Evolutionary conservation across 2,888 invertebrate species (phyloP).

Genomic region (Unio delphinus): DNA sequence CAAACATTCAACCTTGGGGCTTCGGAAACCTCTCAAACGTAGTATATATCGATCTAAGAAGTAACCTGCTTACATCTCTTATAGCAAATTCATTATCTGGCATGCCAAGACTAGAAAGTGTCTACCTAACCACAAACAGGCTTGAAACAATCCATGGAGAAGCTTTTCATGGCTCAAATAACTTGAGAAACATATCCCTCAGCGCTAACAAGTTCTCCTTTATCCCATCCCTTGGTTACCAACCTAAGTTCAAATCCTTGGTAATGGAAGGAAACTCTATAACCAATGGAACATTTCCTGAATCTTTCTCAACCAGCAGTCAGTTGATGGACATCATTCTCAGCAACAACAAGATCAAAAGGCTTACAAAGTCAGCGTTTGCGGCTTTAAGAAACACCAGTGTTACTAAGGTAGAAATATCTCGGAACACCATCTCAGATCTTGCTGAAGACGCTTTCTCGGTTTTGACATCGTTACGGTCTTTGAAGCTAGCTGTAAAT

Average conservation of each 20-base stretch:
- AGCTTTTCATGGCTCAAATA: constrained; percentile 32
- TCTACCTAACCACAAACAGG: constrained; percentile 37
- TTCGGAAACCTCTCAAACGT: too few relatives aligned
- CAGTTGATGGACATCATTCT: constrained; percentile 33
- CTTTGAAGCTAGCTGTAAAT: constrained; percentile 51
- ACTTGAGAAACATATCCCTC: constrained; percentile 31
- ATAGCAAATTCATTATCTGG: constrained; percentile 32
- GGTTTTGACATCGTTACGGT: constrained; percentile 35
- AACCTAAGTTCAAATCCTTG: constrained; percentile 34
- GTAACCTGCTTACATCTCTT: too few relatives aligned
- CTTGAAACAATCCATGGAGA: constrained; percentile 27
- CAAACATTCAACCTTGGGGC: too few relatives aligned
- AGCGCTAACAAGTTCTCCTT: constrained; percentile 37
- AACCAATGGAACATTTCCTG: constrained; percentile 45
- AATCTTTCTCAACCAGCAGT: constrained; percentile 18
- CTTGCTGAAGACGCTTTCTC: constrained; percentile 37
- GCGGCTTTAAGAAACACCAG: constrained; percentile 23
- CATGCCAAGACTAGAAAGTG: constrained; percentile 16
- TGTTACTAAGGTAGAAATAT: constrained; percentile 40
- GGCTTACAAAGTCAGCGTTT: constrained; percentile 41
- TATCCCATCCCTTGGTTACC: constrained; percentile 33
- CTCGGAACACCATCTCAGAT: constrained; percentile 41
- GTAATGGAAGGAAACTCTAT: constrained; percentile 49
- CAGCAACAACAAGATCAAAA: constrained; percentile 43
- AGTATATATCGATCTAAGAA: too few relatives aligned